Percentiles rank a stretch among this genome's conserved stretches.
Conservation (phyloP, 2,888 invertebrate genomes). For the Theristus sp. region DNA sequence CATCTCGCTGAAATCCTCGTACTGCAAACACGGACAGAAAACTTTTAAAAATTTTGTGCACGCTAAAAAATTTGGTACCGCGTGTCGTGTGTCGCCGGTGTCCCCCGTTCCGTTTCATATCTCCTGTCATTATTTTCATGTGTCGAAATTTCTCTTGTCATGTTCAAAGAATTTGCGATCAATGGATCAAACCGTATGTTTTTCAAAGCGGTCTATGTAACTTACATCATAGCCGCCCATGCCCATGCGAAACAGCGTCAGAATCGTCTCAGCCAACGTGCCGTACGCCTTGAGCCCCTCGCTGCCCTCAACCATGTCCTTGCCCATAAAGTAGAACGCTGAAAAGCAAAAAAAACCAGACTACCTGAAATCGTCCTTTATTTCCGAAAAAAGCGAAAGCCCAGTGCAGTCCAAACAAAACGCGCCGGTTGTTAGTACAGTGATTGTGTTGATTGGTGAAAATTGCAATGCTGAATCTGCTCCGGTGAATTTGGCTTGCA, state of each 20-base stretch:
- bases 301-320: constrained; percentile 39
- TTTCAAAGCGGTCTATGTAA: neutral
- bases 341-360: constrained; percentile 11
- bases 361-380: no score
- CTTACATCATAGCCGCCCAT: constrained; percentile 89
- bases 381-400: no score
- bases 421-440: no score
- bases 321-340: constrained; percentile 60
- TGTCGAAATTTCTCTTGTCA: no score
- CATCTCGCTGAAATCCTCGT: constrained; percentile 68
- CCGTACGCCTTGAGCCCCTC: constrained; percentile 32
- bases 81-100: no score
- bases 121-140: no score
- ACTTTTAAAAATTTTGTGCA: neutral
- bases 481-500: no score
- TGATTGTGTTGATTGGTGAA: no score
- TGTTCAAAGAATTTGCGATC: no score
- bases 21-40: constrained; percentile 43
- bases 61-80: neutral
- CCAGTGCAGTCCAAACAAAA: no score
- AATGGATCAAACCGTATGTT: neutral
- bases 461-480: no score
- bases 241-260: constrained; percentile 92
- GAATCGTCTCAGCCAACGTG: constrained; percentile 76
- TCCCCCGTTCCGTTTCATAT: no score